Percentiles rank a stretch among this genome's conserved stretches.
These are phyloP conservation scores for Petrolisthes manimaculis DNA, from an alignment of 2,888 invertebrate species.

Conservation along the genomic window DNA sequence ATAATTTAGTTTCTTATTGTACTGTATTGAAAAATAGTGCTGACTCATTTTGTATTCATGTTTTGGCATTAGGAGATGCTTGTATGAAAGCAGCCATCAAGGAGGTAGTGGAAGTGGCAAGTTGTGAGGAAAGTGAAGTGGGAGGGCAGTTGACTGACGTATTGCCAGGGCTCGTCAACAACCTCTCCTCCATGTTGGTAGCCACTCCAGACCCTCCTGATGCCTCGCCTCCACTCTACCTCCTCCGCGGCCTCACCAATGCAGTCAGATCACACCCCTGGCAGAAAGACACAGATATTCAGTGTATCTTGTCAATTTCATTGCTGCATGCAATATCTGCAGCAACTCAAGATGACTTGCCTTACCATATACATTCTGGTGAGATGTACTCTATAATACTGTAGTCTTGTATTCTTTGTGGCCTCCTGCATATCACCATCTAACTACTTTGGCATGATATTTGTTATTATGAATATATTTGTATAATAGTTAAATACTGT, in stretches of 20 bases:
- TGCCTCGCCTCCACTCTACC: conserved; percentile 58
- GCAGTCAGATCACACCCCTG: conserved; percentile 47
- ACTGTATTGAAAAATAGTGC: no score
- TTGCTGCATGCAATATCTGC: conserved; percentile 46
- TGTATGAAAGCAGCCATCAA: conserved; percentile 91
- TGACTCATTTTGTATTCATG: background rate
- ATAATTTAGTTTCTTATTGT: no score
- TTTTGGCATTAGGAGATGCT: conserved; percentile 80
- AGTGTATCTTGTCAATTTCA: conserved; percentile 25
- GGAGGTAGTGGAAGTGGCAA: conserved; percentile 83
- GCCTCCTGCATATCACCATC: no score
- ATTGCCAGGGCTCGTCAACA: conserved; percentile 54
- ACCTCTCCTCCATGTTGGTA: conserved; percentile 46
- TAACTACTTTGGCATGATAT: no score
- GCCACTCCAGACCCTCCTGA: conserved; percentile 63
- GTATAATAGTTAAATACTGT: no score
- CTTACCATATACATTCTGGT: conserved; percentile 89
- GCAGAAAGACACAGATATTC: conserved; percentile 41
- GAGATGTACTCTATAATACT: conserved; percentile 32
- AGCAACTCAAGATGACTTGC: conserved; percentile 84
- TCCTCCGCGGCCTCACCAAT: conserved; percentile 60
- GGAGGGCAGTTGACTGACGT: background rate
- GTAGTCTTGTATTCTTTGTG: no score
- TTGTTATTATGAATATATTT: no score
- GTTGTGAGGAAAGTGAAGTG: conserved; percentile 67